phyloP scores from a whole-genome alignment of 1,140 invertebrate genomes.

The Sminthurinus signatus region DNA sequence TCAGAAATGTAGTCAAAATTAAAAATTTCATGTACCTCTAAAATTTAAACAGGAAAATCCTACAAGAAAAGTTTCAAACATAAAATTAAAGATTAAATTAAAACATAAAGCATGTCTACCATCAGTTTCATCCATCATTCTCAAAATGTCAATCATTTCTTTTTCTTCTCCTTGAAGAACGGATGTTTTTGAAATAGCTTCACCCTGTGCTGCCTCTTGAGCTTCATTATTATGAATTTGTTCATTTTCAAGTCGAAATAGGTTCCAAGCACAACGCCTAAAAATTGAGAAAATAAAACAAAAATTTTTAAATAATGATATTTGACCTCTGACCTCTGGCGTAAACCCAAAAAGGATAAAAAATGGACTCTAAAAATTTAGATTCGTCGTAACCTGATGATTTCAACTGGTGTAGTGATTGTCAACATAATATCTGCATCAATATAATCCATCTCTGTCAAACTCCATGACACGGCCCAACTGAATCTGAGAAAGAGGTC shows the following conservation, averaged over 20 bases:
- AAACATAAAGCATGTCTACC: too few relatives aligned
- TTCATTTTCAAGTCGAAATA: conserved; percentile 98
- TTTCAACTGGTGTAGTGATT: conserved; percentile 83
- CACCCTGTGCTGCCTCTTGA: not conserved
- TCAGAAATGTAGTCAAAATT: too few relatives aligned
- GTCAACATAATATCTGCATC: conserved; percentile 79
- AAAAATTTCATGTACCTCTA: too few relatives aligned
- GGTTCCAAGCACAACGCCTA: conserved; percentile 94
- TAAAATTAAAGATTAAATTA: too few relatives aligned
- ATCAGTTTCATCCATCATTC: not conserved
- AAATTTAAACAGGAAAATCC: too few relatives aligned
- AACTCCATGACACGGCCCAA: conserved; percentile 81
- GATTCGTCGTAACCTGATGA: too few relatives aligned
- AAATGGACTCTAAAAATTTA: too few relatives aligned
- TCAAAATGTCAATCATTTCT: not conserved
- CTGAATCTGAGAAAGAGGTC: conserved; percentile 88
- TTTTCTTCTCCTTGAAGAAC: not conserved
- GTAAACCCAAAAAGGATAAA: too few relatives aligned
- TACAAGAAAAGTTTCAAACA: too few relatives aligned
- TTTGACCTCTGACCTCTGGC: too few relatives aligned
- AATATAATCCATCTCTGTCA: conserved; percentile 74
- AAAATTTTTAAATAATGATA: too few relatives aligned
- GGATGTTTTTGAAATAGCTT: not conserved
- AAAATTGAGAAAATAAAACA: too few relatives aligned
- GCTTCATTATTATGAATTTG: conserved; percentile 79